Conservation (phyloP, 2,113 vertebrate species). For the Percopsis transmontana region DNA sequence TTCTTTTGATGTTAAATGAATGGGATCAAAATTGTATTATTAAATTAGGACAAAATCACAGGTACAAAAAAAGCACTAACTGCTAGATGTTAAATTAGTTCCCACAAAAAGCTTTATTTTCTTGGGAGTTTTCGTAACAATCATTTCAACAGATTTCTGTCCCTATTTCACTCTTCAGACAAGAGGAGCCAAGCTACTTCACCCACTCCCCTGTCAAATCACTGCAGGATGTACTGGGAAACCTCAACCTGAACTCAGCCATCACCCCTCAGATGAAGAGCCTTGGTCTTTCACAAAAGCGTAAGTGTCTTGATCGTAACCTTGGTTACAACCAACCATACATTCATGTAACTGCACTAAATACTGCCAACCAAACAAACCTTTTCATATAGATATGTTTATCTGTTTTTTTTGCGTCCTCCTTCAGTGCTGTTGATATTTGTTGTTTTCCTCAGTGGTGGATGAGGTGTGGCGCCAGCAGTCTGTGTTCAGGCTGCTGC, state of each 20-base stretch:
- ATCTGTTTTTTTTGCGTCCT: background rate
- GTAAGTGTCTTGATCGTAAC: conserved; percentile 70
- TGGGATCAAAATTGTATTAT: conserved; percentile 11
- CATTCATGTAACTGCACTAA: background rate
- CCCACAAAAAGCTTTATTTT: conserved; percentile 20
- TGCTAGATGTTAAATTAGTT: conserved; percentile 7
- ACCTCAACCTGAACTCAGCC: conserved; percentile 85
- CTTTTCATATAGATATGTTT: background rate
- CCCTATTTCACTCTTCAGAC: conserved; percentile 70
- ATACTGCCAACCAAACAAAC: background rate
- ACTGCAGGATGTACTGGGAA: conserved; percentile 88
- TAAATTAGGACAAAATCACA: conserved; percentile 21
- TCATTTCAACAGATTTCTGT: conserved; percentile 50
- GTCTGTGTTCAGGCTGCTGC: conserved; percentile 87
- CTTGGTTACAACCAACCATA: rapidly evolving
- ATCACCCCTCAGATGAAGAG: conserved; percentile 80
- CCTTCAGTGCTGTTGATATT: too few relatives aligned
- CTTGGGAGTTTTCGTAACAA: conserved; percentile 4
- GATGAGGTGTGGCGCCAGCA: conserved; percentile 94
- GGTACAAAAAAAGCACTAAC: conserved; percentile 6
- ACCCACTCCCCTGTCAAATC: conserved; percentile 75
- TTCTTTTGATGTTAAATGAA: conserved; percentile 14
- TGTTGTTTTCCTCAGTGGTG: conserved; percentile 78
- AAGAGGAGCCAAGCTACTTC: conserved; percentile 71
- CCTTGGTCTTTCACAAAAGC: conserved; percentile 81